phyloP scores from a whole-genome alignment of 2,113 vertebrate species.

The Pangasianodon gigas region DNA sequence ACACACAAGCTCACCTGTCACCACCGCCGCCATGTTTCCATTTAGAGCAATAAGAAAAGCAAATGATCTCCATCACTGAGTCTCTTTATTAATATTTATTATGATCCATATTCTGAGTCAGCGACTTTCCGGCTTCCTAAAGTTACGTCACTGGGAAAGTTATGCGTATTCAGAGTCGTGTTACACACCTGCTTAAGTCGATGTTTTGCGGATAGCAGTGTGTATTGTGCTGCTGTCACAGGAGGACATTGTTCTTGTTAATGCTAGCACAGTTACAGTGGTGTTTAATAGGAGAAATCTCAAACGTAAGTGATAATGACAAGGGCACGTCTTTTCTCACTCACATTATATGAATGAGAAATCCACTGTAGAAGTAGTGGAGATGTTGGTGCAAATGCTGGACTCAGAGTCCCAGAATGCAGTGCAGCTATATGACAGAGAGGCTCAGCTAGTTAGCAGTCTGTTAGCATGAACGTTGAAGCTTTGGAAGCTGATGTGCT shows the following conservation, averaged over 20 bases:
- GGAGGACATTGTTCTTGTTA: neutral
- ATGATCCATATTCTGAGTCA: neutral
- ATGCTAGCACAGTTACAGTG: neutral
- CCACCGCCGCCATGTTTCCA: neutral
- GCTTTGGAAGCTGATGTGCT: neutral
- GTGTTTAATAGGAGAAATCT: neutral
- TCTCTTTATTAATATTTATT: neutral
- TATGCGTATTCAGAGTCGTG: neutral
- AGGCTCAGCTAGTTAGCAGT: neutral
- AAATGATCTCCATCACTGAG: neutral
- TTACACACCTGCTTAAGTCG: neutral
- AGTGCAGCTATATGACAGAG: neutral
- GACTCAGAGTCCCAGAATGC: constrained; percentile 5
- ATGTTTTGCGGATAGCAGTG: neutral
- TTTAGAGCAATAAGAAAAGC: neutral
- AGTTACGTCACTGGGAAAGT: neutral
- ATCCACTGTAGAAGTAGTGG: neutral
- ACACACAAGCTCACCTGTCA: neutral
- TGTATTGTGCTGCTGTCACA: neutral
- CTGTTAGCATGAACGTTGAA: neutral
- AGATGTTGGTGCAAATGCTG: neutral
- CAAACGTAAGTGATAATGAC: too few relatives aligned
- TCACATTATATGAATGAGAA: too few relatives aligned
- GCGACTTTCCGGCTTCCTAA: neutral
- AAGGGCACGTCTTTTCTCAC: too few relatives aligned